Conservation (phyloP, 2,797 vertebrate genomes). For the Mormyrus hasselquistii region DNA sequence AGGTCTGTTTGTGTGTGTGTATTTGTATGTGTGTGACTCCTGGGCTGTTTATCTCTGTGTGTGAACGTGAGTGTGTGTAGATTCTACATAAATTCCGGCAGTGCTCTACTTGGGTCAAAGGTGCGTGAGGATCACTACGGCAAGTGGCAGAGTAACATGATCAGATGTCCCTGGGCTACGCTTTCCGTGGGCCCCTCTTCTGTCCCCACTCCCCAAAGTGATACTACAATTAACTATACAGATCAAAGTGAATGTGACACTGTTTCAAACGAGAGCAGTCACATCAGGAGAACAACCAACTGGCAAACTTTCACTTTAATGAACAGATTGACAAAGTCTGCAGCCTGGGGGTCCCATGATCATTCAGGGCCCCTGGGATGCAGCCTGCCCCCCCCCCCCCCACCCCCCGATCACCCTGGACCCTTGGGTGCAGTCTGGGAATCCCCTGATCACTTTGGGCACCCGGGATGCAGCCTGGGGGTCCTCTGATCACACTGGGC, state of each 20-base stretch:
- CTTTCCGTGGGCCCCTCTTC: background rate
- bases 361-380: background rate
- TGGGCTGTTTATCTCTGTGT: background rate
- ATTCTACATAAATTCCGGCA: constrained; percentile 42
- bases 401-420: too few species aligned
- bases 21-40: background rate
- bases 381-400: background rate
- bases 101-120: constrained; percentile 53
- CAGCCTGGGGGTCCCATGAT: background rate
- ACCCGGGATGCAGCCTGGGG: background rate
- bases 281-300: background rate
- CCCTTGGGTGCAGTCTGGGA: background rate
- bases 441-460: background rate
- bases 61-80: background rate
- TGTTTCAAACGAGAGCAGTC: background rate
- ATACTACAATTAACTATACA: background rate
- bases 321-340: background rate
- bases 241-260: background rate
- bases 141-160: background rate
- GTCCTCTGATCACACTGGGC: background rate
- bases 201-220: background rate
- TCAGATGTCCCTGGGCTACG: background rate
- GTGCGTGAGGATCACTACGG: background rate
- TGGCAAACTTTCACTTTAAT: background rate
- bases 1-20: background rate